Evolutionary conservation across 2,113 vertebrate genomes (phyloP).

Genomic region (Eidolon helvum): DNA sequence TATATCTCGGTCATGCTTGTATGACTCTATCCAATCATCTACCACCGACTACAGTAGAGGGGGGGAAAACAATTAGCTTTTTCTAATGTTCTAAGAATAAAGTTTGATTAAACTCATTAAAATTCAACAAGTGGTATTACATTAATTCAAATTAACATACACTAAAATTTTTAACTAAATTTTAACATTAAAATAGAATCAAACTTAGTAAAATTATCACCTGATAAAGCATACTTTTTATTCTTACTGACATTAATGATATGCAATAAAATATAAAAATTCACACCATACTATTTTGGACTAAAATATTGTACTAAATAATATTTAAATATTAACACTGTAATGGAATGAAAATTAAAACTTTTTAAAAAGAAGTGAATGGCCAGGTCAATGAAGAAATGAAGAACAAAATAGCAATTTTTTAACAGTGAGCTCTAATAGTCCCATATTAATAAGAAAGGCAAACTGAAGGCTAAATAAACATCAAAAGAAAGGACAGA

Average conservation of each 20-base stretch:
- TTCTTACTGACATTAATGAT: background rate
- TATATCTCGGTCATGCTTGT: conserved; percentile 97
- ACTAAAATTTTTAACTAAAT: background rate
- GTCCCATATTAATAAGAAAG: background rate
- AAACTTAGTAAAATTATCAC: conserved; percentile 15
- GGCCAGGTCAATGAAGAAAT: background rate
- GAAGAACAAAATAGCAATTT: background rate
- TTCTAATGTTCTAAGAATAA: conserved; percentile 22
- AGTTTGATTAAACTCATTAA: conserved; percentile 11
- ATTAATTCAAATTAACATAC: background rate
- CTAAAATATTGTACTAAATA: background rate
- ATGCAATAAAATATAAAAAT: conserved; percentile 33
- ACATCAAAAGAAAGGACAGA: background rate
- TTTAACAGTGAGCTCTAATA: background rate
- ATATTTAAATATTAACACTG: background rate
- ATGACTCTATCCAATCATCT: conserved; percentile 99
- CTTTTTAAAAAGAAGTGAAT: background rate
- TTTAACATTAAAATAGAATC: conserved; percentile 31
- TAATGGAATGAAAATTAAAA: background rate
- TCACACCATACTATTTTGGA: background rate
- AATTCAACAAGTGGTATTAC: background rate
- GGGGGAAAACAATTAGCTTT: conserved; percentile 56
- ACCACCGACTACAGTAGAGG: conserved; percentile 92
- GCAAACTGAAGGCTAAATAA: conserved; percentile 13
- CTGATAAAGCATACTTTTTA: background rate